A percentile compares a stretch with the other conserved stretches of the same genome.
phyloP scores from a whole-genome alignment of 2,113 vertebrate species.

The Uria lomvia region DNA sequence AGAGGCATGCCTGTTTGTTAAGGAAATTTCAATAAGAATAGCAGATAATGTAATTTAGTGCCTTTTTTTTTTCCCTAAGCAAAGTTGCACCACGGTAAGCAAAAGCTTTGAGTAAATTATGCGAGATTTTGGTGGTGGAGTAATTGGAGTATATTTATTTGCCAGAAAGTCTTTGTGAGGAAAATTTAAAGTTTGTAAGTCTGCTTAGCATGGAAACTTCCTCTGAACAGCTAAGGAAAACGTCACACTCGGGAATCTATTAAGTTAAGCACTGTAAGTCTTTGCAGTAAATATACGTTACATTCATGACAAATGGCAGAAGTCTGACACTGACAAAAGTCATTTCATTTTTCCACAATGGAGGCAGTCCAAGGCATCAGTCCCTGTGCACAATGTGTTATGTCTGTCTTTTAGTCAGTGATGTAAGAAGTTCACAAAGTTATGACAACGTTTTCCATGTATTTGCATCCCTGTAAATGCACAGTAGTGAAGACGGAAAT shows the following conservation, averaged over 20 bases:
- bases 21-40: background rate
- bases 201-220: background rate
- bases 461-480: conserved; percentile 48
- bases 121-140: background rate
- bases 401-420: background rate
- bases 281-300: background rate
- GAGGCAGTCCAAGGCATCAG: background rate
- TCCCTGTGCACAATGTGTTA: background rate
- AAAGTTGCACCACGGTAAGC: background rate
- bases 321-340: background rate
- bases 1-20: background rate
- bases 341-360: background rate
- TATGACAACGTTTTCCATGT: background rate
- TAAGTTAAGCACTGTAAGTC: background rate
- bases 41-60: background rate
- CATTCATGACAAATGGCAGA: background rate
- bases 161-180: background rate
- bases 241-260: background rate
- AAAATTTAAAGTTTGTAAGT: background rate
- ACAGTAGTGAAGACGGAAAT: background rate
- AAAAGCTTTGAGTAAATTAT: background rate
- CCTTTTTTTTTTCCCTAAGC: background rate
- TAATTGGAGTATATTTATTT: background rate
- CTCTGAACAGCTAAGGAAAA: background rate
- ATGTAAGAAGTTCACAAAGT: background rate